Conservation (phyloP, 2,888 invertebrate genomes). For the Petrophora chlorosata region DNA sequence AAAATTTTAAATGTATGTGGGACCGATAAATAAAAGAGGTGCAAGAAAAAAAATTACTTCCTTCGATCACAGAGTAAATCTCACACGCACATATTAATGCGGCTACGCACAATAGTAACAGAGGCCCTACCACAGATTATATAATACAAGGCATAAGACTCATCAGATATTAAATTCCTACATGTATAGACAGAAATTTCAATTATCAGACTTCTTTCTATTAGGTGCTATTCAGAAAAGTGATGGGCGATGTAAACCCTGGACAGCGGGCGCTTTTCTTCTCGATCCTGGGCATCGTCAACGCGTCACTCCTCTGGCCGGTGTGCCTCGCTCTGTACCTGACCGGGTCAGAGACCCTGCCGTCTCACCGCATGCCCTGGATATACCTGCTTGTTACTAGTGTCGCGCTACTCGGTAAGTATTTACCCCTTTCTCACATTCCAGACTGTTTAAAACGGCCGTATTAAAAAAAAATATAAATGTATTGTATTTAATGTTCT, state of each 20-base stretch:
- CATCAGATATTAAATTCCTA: too few species aligned
- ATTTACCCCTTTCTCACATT: background rate
- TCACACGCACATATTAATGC: too few species aligned
- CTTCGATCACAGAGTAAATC: too few species aligned
- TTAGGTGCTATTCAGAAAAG: constrained; percentile 96
- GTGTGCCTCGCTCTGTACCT: constrained; percentile 93
- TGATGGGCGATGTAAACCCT: constrained; percentile 95
- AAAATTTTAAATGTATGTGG: too few species aligned
- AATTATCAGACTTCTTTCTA: background rate
- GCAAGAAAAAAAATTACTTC: too few species aligned
- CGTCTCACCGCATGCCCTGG: constrained; percentile 94
- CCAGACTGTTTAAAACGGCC: background rate
- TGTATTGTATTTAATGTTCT: background rate
- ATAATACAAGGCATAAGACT: too few species aligned
- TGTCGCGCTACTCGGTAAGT: constrained; percentile 89
- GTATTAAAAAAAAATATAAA: too few species aligned
- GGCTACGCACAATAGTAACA: too few species aligned
- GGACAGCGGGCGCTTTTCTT: constrained; percentile 97
- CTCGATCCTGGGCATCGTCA: constrained; percentile 94
- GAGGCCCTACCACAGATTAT: too few species aligned
- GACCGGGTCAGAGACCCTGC: constrained; percentile 92
- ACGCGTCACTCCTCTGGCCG: constrained; percentile 96
- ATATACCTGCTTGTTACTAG: constrained; percentile 91
- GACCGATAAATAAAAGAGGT: too few species aligned
- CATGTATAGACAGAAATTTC: too few species aligned